Percentiles rank a stretch among this genome's conserved stretches.
These are phyloP conservation scores for Drusus annulatus DNA, from an alignment of 1,140 invertebrate genomes.

Conservation along the genomic window DNA sequence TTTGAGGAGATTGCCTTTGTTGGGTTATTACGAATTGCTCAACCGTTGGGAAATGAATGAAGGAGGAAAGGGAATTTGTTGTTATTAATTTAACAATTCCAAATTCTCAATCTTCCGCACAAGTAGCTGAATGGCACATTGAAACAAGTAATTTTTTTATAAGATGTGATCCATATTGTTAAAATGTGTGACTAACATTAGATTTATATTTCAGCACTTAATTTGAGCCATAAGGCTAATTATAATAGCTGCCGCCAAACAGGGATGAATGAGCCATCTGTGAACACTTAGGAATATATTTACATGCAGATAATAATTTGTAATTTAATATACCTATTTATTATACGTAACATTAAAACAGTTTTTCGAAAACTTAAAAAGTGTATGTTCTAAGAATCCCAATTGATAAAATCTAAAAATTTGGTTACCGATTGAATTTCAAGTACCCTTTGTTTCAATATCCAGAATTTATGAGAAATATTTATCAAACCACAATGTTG, in stretches of 20 bases:
- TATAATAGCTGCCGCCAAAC: slow-evolving; percentile 7
- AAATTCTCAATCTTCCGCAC: not conserved
- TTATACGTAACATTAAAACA: too few relatives aligned
- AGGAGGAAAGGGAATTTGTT: slow-evolving; percentile 8
- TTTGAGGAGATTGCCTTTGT: not conserved
- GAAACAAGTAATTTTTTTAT: not conserved
- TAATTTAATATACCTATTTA: too few relatives aligned
- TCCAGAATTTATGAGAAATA: too few relatives aligned
- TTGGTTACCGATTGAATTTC: too few relatives aligned
- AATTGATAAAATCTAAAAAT: too few relatives aligned
- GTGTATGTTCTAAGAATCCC: too few relatives aligned
- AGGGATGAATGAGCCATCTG: not conserved
- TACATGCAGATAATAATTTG: too few relatives aligned
- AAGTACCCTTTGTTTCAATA: too few relatives aligned
- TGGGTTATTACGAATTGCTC: not conserved
- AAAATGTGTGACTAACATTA: slow-evolving; percentile 16
- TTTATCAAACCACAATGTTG: too few relatives aligned
- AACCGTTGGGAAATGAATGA: not conserved
- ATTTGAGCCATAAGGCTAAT: slow-evolving; percentile 7
- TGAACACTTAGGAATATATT: not conserved
- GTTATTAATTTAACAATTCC: not conserved
- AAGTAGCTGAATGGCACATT: not conserved
- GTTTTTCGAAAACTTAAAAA: too few relatives aligned
- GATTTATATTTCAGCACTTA: slow-evolving; percentile 11
- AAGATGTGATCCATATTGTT: slow-evolving; percentile 1